These are phyloP conservation scores for Virgularia gustaviana DNA, from an alignment of 92 coral and sea anemone genomes.

Conservation along the genomic window DNA sequence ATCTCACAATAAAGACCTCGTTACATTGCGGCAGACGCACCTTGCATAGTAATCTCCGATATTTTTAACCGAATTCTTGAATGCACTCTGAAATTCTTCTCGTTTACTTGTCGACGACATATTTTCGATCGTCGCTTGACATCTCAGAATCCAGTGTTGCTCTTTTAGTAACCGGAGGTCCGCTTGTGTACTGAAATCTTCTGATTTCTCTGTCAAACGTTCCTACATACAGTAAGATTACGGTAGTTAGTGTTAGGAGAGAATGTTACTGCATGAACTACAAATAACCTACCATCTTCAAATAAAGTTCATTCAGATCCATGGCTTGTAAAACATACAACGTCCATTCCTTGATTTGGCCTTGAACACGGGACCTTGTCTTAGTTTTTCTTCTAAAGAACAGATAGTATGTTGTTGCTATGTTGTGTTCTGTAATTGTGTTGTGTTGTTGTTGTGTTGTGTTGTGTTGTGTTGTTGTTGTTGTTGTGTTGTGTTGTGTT, in stretches of 20 bases:
- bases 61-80: conserved; percentile 73
- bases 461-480: too few relatives aligned
- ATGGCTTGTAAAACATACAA: conserved; percentile 74
- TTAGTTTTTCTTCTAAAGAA: conserved; percentile 15
- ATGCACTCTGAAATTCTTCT: conserved; percentile 50
- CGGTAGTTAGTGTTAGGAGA: neutral
- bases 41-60: conserved; percentile 75
- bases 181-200: conserved; percentile 78
- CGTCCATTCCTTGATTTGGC: conserved; percentile 70
- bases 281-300: conserved; percentile 62
- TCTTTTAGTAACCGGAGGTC: conserved; percentile 82
- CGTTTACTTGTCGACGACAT: neutral
- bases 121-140: conserved; percentile 55
- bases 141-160: conserved; percentile 82
- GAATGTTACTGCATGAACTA: neutral
- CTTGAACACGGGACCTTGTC: neutral
- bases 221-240: conserved; percentile 14
- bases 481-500: too few relatives aligned
- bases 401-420: too few relatives aligned
- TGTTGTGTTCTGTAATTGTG: too few relatives aligned
- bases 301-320: conserved; percentile 78
- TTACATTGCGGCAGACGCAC: conserved; percentile 35
- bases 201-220: conserved; percentile 24
- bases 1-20: too few relatives aligned
- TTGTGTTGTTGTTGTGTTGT: too few relatives aligned